Percentiles rank a stretch among this genome's conserved stretches.
These are phyloP conservation scores for Pseudopleuronectes americanus DNA, from an alignment of 2,797 vertebrate genomes.

Conservation along the genomic window DNA sequence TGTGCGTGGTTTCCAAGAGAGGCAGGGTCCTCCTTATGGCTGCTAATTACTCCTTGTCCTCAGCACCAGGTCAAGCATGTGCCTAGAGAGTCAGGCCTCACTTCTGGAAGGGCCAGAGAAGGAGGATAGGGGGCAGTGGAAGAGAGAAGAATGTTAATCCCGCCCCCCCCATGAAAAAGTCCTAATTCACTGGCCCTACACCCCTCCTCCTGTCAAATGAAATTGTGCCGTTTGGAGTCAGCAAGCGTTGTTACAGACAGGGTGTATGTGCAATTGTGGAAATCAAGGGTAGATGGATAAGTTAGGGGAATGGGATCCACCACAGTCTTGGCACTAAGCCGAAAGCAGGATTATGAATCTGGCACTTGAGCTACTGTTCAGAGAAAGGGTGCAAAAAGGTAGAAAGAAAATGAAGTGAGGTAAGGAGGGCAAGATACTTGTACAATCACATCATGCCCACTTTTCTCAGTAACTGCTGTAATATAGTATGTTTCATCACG, in stretches of 20 bases:
- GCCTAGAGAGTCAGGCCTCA: slow-evolving; percentile 76
- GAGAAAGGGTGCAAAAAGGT: slow-evolving; percentile 29
- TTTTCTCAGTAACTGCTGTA: slow-evolving; percentile 1
- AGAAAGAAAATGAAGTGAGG: slow-evolving; percentile 11
- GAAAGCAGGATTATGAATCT: slow-evolving; percentile 61
- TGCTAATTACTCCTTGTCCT: slow-evolving; percentile 84
- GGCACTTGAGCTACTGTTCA: slow-evolving; percentile 57
- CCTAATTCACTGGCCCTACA: slow-evolving; percentile 67
- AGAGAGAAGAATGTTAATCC: slow-evolving; percentile 83
- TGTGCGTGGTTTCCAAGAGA: slow-evolving; percentile 60
- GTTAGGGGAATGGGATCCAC: slow-evolving; percentile 64
- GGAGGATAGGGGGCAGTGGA: slow-evolving; percentile 54
- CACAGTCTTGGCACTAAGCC: slow-evolving; percentile 64
- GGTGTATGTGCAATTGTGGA: slow-evolving; percentile 36
- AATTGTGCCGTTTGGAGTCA: slow-evolving; percentile 62
- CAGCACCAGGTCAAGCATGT: slow-evolving; percentile 84
- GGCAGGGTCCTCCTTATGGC: slow-evolving; percentile 72
- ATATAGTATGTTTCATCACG: slow-evolving; percentile 4
- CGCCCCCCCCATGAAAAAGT: slow-evolving; percentile 65
- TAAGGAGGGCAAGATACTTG: slow-evolving; percentile 15
- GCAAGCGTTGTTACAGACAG: slow-evolving; percentile 45
- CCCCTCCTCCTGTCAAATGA: slow-evolving; percentile 72
- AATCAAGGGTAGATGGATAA: slow-evolving; percentile 42
- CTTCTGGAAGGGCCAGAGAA: slow-evolving; percentile 64
- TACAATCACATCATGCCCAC: slow-evolving; percentile 23